Base-by-base conservation (phyloP, 2,113 vertebrate species). In the Campylomormyrus numenius region DNA sequence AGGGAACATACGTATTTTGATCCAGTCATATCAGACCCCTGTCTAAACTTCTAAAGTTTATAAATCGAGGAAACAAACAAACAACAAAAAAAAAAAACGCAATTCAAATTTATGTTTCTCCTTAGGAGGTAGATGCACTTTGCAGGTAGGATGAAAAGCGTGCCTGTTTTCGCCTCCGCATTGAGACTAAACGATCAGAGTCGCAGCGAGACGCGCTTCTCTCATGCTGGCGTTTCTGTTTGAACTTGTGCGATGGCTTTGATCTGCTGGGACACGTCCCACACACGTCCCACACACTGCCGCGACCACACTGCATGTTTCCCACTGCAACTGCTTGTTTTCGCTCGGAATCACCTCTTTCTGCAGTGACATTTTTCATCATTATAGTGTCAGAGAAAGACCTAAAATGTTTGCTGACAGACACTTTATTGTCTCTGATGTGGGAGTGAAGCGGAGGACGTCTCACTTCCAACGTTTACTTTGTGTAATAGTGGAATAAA, bases 231-330 rank as follows among this genome's bases (percentile, higher is more conserved):
- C 62, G 62, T 88, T 86, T 87, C 90, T 90, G 89, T 85, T 85
- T 46, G 77, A 92, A 91, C 91, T 93, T 91, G 92, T 89, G 91
- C 24, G 86, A 49, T 31, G 11, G 13, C 89, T 92, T 91, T 92
- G 92, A 93, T 92, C 91, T 92, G 91, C 42, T 88, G 50, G 90
- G 90, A 87, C 87, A 85, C 88, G 90, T 89, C 89, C 49, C 42
- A 13, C 42, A 50, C 48, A 85, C 88, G 90, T 89, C 87, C 50
- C 45, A 15, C 45, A 52, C 49, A 24, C 15, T 17, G 45, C 46
- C 15, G 49, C 9, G 10, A n/a, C 84, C 24, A 24, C 42, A 7
- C 39, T 13, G 15, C 35, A 39, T 83, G 39, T 46, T 83, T 62
- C 56, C 56, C 56, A 58, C 7, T 83, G 77, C 42, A 83, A 42